A percentile compares a stretch with the other conserved stretches of the same genome.
phyloP scores from a whole-genome alignment of 1,140 invertebrate species.

The Armadillidium nasatum region DNA sequence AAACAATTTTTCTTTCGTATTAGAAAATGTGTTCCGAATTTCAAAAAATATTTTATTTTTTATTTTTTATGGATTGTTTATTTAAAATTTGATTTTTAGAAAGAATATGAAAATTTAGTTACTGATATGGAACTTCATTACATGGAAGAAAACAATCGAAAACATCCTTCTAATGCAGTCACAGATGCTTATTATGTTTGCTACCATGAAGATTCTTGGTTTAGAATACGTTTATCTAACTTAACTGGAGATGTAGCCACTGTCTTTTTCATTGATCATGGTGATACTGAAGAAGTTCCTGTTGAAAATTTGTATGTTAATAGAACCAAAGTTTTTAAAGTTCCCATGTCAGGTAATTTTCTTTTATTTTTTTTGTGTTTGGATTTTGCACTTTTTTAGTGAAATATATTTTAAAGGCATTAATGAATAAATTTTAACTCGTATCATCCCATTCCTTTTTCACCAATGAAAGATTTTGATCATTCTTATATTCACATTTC shows the following conservation, averaged over 20 bases:
- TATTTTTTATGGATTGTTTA: background rate
- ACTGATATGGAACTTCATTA: slow-evolving; percentile 58
- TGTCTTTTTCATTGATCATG: slow-evolving; percentile 62
- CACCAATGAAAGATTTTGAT: too few species aligned
- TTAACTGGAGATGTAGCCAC: slow-evolving; percentile 46
- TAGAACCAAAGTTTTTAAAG: slow-evolving; percentile 56
- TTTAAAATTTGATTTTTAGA: slow-evolving; percentile 17
- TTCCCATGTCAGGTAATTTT: slow-evolving; percentile 57
- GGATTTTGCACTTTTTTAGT: too few species aligned
- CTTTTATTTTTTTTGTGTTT: too few species aligned
- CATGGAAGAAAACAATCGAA: slow-evolving; percentile 46
- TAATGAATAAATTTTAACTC: too few species aligned
- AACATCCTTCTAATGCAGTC: slow-evolving; percentile 38
- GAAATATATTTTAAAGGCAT: too few species aligned
- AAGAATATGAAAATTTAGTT: slow-evolving; percentile 50
- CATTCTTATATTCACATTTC: too few species aligned
- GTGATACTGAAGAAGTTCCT: slow-evolving; percentile 56
- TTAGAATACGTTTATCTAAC: slow-evolving; percentile 57
- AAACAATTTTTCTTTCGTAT: too few species aligned
- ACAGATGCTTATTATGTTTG: slow-evolving; percentile 57
- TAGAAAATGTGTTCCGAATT: too few species aligned
- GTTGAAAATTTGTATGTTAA: slow-evolving; percentile 52
- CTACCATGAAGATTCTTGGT: slow-evolving; percentile 57
- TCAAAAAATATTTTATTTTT: too few species aligned
- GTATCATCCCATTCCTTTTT: too few species aligned